Evolutionary conservation across 2,888 invertebrate genomes (phyloP).

Genomic region (Anoncus sp.): DNA sequence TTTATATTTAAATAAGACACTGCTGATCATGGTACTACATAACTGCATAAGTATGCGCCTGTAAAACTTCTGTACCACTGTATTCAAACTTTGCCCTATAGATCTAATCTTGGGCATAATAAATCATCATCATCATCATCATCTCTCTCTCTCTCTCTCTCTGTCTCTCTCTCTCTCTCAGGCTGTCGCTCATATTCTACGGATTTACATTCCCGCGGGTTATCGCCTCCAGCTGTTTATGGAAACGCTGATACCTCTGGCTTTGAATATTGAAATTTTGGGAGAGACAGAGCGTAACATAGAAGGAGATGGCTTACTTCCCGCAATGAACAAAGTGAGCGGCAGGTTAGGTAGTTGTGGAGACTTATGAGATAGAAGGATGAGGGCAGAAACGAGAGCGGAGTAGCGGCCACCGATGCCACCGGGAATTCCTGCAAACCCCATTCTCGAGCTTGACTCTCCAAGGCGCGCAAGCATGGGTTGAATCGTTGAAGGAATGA

Average conservation of each 20-base stretch:
- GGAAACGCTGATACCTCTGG: constrained; percentile 29
- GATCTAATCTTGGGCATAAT: too few species aligned
- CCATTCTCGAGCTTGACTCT: constrained; percentile 36
- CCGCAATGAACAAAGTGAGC: constrained; percentile 31
- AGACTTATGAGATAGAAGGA: constrained; percentile 33
- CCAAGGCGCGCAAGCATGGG: constrained; percentile 28
- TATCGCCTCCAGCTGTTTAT: constrained; percentile 28
- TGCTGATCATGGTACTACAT: background rate
- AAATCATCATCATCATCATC: too few species aligned
- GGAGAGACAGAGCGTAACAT: background rate
- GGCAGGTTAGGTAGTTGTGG: background rate
- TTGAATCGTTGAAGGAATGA: constrained; percentile 26
- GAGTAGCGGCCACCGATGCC: constrained; percentile 56
- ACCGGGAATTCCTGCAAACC: constrained; percentile 61
- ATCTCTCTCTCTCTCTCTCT: too few species aligned
- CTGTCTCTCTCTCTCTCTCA: background rate
- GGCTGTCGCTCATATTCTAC: constrained; percentile 16
- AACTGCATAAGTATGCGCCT: too few species aligned
- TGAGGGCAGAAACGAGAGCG: constrained; percentile 31
- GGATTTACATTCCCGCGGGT: constrained; percentile 39
- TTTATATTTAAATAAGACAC: background rate
- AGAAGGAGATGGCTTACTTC: constrained; percentile 40
- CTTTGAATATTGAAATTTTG: constrained; percentile 47
- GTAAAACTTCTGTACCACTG: too few species aligned
- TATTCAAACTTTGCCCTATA: background rate